Conservation (phyloP, 2,797 vertebrate genomes). For the Bovichtus variegatus region DNA sequence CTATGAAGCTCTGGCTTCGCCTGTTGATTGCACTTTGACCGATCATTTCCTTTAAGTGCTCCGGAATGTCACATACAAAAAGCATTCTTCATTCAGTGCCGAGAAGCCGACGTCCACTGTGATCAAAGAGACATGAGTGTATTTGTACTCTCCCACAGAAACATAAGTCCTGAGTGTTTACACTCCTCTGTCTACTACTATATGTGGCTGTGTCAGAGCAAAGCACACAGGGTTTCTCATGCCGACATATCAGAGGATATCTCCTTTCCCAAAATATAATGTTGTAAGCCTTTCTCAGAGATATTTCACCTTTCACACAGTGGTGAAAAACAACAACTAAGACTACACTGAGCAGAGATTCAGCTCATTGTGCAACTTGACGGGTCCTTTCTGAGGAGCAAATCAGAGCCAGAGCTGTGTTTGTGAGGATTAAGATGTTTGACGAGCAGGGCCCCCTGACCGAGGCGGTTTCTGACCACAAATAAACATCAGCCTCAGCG, state of each 20-base stretch:
- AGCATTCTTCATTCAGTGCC: constrained; percentile 72
- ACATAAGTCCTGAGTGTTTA: constrained; percentile 69
- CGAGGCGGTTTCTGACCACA: constrained; percentile 81
- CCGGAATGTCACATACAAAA: constrained; percentile 81
- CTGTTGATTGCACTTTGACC: constrained; percentile 85
- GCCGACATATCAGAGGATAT: neutral
- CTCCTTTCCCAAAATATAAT: neutral
- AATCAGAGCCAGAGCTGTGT: constrained; percentile 63
- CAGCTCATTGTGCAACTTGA: constrained; percentile 17
- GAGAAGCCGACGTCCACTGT: constrained; percentile 39
- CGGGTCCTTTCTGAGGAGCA: constrained; percentile 49
- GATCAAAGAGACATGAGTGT: constrained; percentile 72
- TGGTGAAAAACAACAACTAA: neutral
- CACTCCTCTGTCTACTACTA: constrained; percentile 54
- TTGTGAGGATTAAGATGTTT: constrained; percentile 83
- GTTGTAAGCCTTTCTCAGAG: neutral
- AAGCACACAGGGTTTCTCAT: constrained; percentile 19
- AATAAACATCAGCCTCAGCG: constrained; percentile 81
- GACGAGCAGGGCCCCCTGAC: constrained; percentile 74
- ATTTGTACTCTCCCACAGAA: constrained; percentile 58
- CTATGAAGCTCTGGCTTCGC: constrained; percentile 62
- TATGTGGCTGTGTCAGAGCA: constrained; percentile 37
- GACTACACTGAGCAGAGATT: constrained; percentile 4
- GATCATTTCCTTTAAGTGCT: constrained; percentile 82
- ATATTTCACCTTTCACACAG: constrained; percentile 1